These are phyloP conservation scores for Axis porcinus DNA, from an alignment of 2,113 vertebrate genomes.

Conservation along the genomic window DNA sequence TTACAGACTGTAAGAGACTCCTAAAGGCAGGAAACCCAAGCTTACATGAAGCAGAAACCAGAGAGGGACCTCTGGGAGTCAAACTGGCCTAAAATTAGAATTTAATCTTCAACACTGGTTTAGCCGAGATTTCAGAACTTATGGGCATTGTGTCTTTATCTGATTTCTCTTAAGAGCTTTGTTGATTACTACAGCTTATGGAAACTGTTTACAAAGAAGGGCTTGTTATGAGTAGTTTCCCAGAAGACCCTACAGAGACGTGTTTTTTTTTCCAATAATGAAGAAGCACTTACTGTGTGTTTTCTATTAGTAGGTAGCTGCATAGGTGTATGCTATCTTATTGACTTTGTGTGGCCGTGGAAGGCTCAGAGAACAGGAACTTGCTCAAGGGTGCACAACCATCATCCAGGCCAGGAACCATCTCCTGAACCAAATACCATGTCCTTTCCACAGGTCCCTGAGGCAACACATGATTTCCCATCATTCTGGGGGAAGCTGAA, in stretches of 20 bases:
- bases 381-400: not conserved
- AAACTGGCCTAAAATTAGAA: not conserved
- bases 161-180: not conserved
- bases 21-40: not conserved
- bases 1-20: not conserved
- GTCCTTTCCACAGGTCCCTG: not conserved
- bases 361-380: not conserved
- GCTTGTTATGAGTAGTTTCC: not conserved
- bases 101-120: not conserved
- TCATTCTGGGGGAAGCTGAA: not conserved
- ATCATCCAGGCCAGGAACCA: not conserved
- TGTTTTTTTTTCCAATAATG: not conserved
- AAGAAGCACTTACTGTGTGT: not conserved
- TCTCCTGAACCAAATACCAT: not conserved
- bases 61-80: not conserved
- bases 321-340: not conserved
- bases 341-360: not conserved
- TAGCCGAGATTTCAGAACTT: not conserved
- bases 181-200: not conserved
- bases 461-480: not conserved
- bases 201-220: not conserved
- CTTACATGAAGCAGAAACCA: not conserved
- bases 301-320: not conserved
- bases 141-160: not conserved
- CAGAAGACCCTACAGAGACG: not conserved